Base-by-base conservation (phyloP, 2,797 vertebrate species). In the Cottoperca gobio region DNA sequence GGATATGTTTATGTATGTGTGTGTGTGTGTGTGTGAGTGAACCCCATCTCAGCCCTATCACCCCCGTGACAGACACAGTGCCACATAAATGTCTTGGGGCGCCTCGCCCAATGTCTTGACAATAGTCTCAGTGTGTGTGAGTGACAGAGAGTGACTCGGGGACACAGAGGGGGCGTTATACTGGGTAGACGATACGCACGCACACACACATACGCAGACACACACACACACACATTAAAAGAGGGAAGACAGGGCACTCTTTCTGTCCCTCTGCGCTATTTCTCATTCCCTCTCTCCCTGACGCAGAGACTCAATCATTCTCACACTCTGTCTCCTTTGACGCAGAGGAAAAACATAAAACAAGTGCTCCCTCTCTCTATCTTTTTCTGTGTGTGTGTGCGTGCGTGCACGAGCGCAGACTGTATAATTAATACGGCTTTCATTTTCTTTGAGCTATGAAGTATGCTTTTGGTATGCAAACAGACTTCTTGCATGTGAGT, bases 91-190 rank as follows among this genome's bases (percentile, higher is more conserved):
- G 93, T 93, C 90, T 91, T 73, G 81, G 90, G 91, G 89, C 87
- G 57, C 82, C 67, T 89, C 82, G 80, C 58, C 90, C 90, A 89
- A 82, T 62, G 84, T 89, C 90, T 88, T 89, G 89, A 95, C 94
- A 95, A 95, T 93, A 92, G 90, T 86, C 82, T 92, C 91, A 91
- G 92, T 94, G 94, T 95, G 88, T 91, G 89, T 91, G 89, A 91
- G 92, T 91, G 93, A 92, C 89, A 91, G 83, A 84, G 87, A 84
- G 89, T 82, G 85, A 70, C 85, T 89, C 58, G 66, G 76, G 86
- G 85, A 92, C 88, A 94, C 92, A 94, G 91, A 93, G 92, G 88
- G 81, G 91, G 91, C 70, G 93, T 95, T 94, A 93, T 93, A 82
- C 87, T 86, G 86, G 84, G 82, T 82, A 91, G 89, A 93, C 85